Base-by-base conservation (phyloP, 2,113 vertebrate genomes). In the Eulemur macaco region DNA sequence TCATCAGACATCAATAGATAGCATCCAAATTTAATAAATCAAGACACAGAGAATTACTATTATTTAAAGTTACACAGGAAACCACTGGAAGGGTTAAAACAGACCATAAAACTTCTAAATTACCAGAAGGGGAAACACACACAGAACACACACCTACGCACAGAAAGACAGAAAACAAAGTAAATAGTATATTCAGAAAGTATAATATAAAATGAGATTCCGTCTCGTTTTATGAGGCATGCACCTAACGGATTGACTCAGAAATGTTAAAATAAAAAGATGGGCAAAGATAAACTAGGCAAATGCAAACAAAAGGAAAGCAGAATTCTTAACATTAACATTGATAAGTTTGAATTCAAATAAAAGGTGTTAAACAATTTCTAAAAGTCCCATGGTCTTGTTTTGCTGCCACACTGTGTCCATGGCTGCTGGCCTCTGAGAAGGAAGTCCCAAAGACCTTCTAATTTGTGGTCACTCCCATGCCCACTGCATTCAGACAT, bases 111-210 rank as follows among this genome's bases (percentile, higher is more conserved):
- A 8, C 39, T 80, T 82, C 34, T 31, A 66, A 77, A n/a, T 71
- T 31, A 85, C 5, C 31, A 8, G 42, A 60, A 47, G 52, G 52
- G 25, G 64, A 31, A 58, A 25, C 3, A 25, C 3, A 52, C 25
- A 25, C 20, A 27, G 0, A 56, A 20, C 0, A 21, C 6, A 31
- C 10, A 7, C 18, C 29, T 10, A 11, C 20, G 63, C 17, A 34
- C 6, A 77, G 37, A 73, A 52, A 87, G 82, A 39, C 7, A 60
- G 50, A 52, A 94, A 96, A 27, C 25, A 20, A 87, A 81, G 20
- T 25, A 25, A 66, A 27, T 47, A 7, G 25, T 52, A 20, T 4
- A 8, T 82, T 64, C 47, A 86, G 42, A 77, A 66, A 80, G 78
- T 66, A 69, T 4, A 18, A 31, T 63, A 63, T 13, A 25, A 80